A percentile compares a stretch with the other conserved stretches of the same genome.
phyloP scores from a whole-genome alignment of 2,888 invertebrate species.

The Cepaea hortensis region DNA sequence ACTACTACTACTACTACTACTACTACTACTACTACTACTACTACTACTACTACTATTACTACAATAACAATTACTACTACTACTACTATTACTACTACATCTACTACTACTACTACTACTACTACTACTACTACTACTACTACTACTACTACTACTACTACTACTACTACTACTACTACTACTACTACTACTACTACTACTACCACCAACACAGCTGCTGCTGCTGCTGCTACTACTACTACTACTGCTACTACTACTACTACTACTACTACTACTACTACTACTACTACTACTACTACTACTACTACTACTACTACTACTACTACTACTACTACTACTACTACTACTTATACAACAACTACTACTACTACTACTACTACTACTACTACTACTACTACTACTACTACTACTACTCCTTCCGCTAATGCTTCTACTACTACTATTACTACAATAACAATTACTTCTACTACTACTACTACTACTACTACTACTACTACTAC shows the following conservation, averaged over 20 bases:
- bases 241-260: neutral
- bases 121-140: constrained; percentile 15
- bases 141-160: neutral
- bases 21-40: neutral
- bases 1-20: neutral
- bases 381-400: neutral
- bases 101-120: neutral
- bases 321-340: neutral
- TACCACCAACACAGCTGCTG: constrained; percentile 5
- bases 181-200: neutral
- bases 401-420: neutral
- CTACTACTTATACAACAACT: neutral
- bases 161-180: constrained; percentile 15
- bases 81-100: neutral
- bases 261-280: neutral
- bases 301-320: neutral
- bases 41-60: constrained; percentile 20
- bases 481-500: neutral
- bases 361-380: neutral
- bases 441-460: neutral
- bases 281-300: neutral
- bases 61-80: neutral
- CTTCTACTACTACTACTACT: neutral
- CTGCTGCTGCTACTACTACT: neutral
- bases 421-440: neutral